Conservation (phyloP, 2,888 invertebrate genomes). For the Erebia aethiops region DNA sequence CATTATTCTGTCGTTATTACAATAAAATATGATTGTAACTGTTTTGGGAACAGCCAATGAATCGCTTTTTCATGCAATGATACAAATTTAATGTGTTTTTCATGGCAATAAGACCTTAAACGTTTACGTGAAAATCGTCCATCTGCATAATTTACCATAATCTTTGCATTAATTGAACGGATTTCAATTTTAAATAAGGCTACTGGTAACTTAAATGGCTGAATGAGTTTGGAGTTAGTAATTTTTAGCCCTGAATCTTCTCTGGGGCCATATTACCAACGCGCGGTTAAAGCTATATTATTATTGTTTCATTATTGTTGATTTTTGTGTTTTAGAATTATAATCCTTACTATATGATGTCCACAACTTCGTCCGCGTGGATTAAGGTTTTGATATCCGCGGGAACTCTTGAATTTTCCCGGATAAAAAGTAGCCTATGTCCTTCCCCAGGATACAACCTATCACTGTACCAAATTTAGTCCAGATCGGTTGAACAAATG, state of each 20-base stretch:
- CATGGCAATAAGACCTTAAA: constrained; percentile 44
- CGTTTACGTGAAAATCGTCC: constrained; percentile 58
- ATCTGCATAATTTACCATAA: constrained; percentile 77
- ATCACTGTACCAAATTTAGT: no score
- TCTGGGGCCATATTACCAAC: no score
- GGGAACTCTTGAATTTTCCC: no score
- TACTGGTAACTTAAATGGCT: constrained; percentile 56
- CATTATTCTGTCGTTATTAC: not conserved
- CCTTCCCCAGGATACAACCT: no score
- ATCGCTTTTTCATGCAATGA: constrained; percentile 41
- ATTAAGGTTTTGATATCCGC: no score
- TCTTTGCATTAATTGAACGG: constrained; percentile 71
- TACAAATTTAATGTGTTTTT: constrained; percentile 45
- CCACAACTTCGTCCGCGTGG: no score
- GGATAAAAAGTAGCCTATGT: no score
- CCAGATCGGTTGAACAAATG: no score
- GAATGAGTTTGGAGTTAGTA: constrained; percentile 40
- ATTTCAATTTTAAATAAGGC: constrained; percentile 75
- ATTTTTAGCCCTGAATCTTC: not conserved
- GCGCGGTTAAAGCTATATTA: no score
- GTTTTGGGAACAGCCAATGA: constrained; percentile 15
- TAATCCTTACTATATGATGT: no score
- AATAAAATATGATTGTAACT: constrained; percentile 3
- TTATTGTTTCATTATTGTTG: not conserved
- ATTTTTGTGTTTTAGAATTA: not conserved